Percentiles rank a stretch among this genome's conserved stretches.
Conservation (phyloP, 2,888 invertebrate species). For the Osedax frankpressi region DNA sequence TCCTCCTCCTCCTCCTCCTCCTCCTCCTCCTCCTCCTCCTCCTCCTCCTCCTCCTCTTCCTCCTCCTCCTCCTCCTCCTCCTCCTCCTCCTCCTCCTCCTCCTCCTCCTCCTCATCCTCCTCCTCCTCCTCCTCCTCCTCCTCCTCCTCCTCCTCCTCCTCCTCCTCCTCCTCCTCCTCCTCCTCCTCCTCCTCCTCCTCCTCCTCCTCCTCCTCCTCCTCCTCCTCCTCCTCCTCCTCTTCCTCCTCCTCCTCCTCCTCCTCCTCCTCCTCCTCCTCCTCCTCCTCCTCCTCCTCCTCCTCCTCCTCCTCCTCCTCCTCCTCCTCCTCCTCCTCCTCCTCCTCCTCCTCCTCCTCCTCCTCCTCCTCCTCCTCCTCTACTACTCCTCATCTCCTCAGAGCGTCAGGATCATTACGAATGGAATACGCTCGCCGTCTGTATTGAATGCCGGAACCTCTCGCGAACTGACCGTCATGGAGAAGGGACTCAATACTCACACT, state of each 20-base stretch:
- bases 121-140: too few species aligned
- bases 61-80: not conserved
- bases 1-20: not conserved
- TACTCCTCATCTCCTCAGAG: not conserved
- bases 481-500: too few species aligned
- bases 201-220: not conserved
- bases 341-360: not conserved
- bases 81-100: not conserved
- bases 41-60: not conserved
- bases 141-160: not conserved
- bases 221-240: not conserved
- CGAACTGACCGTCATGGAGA: too few species aligned
- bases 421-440: too few species aligned
- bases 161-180: not conserved
- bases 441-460: too few species aligned
- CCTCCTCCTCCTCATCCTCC: too few species aligned
- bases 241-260: not conserved
- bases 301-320: not conserved
- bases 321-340: not conserved
- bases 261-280: not conserved
- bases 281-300: not conserved
- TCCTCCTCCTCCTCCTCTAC: not conserved
- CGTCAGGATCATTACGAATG: too few species aligned
- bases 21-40: not conserved
- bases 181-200: not conserved